Evolutionary conservation across 2,113 vertebrate genomes (phyloP).

Genomic region (Ginglymostoma cirratum): DNA sequence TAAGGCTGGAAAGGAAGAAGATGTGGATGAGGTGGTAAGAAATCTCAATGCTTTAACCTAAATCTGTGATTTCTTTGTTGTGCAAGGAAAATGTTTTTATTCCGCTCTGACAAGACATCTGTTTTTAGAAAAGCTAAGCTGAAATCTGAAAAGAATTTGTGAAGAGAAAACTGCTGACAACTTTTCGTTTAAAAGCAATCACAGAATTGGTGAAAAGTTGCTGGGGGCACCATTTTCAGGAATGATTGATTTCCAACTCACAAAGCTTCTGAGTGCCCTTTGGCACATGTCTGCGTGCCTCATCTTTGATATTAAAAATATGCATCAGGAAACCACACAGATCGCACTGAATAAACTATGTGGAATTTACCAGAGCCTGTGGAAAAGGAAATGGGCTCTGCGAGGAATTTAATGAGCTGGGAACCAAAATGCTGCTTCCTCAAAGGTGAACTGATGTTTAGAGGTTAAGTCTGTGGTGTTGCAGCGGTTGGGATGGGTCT

Average conservation of each 20-base stretch:
- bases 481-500: no score
- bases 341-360: neutral
- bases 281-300: neutral
- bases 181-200: neutral
- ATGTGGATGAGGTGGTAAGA: neutral
- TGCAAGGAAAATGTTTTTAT: neutral
- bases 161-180: neutral
- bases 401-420: neutral
- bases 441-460: no score
- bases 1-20: neutral
- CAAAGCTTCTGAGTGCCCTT: neutral
- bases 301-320: neutral
- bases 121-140: neutral
- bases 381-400: neutral
- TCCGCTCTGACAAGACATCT: neutral
- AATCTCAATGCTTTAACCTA: neutral
- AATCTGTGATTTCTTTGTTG: neutral
- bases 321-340: neutral
- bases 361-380: neutral
- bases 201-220: neutral
- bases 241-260: neutral
- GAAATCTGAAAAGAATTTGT: neutral
- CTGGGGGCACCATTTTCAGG: neutral
- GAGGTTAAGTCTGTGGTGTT: neutral
- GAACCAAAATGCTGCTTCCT: neutral